A percentile compares a stretch with the other conserved stretches of the same genome.
Conservation (phyloP, 2,113 vertebrate genomes). For the Mus pahari region DNA sequence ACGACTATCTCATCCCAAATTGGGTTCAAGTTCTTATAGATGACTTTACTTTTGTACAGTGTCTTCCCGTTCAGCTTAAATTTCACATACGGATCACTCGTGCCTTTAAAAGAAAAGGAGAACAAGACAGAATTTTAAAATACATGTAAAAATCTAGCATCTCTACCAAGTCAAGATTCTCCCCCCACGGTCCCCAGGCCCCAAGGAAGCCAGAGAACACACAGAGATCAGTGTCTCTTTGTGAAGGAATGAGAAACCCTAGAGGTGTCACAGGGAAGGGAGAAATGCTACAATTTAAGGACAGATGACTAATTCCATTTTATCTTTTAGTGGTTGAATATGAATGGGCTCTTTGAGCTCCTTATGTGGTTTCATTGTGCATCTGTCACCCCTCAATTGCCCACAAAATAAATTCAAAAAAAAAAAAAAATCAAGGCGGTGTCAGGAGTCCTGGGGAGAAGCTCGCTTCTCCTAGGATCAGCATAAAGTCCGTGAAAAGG, state of each 20-base stretch:
- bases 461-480: accelerated
- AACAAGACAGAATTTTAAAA: conserved; percentile 12
- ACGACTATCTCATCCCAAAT: conserved; percentile 96
- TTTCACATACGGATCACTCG: conserved; percentile 97
- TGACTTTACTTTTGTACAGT: conserved; percentile 97
- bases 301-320: neutral
- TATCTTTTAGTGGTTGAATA: neutral
- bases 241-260: neutral
- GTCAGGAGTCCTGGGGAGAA: conserved; percentile 23
- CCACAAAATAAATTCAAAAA: conserved; percentile 54
- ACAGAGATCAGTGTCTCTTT: neutral
- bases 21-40: conserved; percentile 96
- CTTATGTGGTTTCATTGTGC: conserved; percentile 45
- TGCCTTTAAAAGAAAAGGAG: conserved; percentile 87
- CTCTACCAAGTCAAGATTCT: neutral
- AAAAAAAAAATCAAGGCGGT: neutral
- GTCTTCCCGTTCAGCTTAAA: conserved; percentile 97
- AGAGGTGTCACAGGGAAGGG: neutral
- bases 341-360: conserved; percentile 17
- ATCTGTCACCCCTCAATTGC: neutral
- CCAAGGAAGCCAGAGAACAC: neutral
- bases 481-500: neutral
- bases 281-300: neutral
- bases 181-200: neutral
- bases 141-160: neutral